Evolutionary conservation across 2,888 invertebrate genomes (phyloP).

Genomic region (Lasioglossum malachurum): DNA sequence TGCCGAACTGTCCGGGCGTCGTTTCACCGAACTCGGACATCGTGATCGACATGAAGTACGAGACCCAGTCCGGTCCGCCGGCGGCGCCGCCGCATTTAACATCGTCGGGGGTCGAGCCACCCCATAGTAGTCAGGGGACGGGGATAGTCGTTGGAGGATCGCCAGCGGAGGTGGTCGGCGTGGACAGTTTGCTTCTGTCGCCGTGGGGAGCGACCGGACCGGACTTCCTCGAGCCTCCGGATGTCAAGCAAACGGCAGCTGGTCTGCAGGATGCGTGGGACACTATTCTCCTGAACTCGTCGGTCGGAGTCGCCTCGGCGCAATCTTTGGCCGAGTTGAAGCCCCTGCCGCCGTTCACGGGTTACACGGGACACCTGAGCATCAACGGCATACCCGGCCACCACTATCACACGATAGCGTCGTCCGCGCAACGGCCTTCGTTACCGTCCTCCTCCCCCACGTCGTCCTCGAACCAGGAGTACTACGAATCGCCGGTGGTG

Average conservation of each 20-base stretch:
- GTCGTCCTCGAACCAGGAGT: constrained; percentile 82
- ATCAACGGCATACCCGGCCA: constrained; percentile 95
- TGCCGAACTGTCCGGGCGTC: constrained; percentile 62
- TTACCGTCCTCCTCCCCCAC: constrained; percentile 83
- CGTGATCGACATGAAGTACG: constrained; percentile 83
- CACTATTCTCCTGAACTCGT: constrained; percentile 87
- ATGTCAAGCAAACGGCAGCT: constrained; percentile 80
- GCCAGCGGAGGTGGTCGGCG: constrained; percentile 81
- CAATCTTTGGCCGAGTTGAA: constrained; percentile 93
- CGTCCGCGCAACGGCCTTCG: constrained; percentile 82
- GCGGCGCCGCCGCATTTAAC: constrained; percentile 79
- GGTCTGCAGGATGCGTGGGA: constrained; percentile 89
- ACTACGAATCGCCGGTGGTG: constrained; percentile 84
- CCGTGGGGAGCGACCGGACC: constrained; percentile 80
- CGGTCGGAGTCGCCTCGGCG: constrained; percentile 87
- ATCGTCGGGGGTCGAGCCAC: constrained; percentile 80
- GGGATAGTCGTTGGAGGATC: constrained; percentile 79
- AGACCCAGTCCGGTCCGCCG: constrained; percentile 80
- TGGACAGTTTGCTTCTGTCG: constrained; percentile 80
- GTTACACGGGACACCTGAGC: constrained; percentile 93
- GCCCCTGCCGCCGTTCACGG: constrained; percentile 94
- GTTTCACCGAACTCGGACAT: constrained; percentile 74
- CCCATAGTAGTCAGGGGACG: constrained; percentile 82
- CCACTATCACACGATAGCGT: constrained; percentile 94
- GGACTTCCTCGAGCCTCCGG: constrained; percentile 75